Evolutionary conservation across 2,113 vertebrate genomes (phyloP).

Genomic region (Leptobrachium ailaonicum): DNA sequence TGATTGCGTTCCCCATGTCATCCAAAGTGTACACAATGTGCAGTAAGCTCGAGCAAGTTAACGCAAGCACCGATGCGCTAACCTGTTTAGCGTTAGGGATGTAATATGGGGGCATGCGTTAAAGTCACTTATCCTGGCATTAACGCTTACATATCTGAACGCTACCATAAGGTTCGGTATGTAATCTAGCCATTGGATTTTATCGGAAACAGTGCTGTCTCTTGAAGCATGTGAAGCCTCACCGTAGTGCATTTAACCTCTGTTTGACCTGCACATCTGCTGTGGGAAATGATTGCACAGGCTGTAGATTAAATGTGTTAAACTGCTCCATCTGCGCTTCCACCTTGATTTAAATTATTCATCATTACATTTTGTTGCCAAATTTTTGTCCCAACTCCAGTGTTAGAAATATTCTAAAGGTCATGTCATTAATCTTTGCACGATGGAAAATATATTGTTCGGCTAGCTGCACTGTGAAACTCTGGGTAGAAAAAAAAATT

Average conservation of each 20-base stretch:
- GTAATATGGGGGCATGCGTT: too few species aligned
- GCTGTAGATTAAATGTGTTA: conserved; percentile 45
- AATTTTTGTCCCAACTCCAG: conserved; percentile 19
- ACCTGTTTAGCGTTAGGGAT: too few species aligned
- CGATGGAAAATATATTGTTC: conserved; percentile 1
- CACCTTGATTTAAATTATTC: conserved; percentile 39
- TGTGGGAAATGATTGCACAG: conserved; percentile 48
- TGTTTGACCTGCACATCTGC: conserved; percentile 41
- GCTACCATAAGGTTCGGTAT: too few species aligned
- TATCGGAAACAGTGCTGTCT: too few species aligned
- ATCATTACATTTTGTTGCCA: conserved; percentile 39
- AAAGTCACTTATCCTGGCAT: too few species aligned
- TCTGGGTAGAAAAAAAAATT: background rate
- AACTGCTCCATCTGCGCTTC: conserved; percentile 44
- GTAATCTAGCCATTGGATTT: too few species aligned
- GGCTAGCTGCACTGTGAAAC: background rate
- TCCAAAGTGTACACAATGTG: too few species aligned
- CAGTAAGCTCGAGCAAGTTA: too few species aligned
- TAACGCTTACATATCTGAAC: too few species aligned
- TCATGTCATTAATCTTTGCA: conserved; percentile 3
- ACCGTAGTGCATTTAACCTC: conserved; percentile 24
- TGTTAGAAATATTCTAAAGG: background rate
- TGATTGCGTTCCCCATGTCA: too few species aligned
- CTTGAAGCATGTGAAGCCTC: conserved; percentile 5
- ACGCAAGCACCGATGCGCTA: too few species aligned